A percentile compares a stretch with the other conserved stretches of the same genome.
These are phyloP conservation scores for Pseudomyrmex flavicornis DNA, from an alignment of 1,140 invertebrate species.

Conservation along the genomic window DNA sequence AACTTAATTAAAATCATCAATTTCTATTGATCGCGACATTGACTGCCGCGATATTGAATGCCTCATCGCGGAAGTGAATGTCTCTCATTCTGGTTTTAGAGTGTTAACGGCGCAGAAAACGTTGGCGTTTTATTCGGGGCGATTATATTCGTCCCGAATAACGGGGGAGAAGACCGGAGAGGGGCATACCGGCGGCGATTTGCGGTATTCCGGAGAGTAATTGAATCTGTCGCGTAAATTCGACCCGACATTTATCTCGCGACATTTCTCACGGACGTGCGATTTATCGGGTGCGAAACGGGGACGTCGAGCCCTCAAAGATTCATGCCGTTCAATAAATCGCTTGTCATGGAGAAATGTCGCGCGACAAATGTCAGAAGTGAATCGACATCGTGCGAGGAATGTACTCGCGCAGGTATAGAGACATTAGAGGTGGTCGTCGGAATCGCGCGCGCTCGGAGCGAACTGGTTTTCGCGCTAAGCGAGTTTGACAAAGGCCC, in stretches of 20 bases:
- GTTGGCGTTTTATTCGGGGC: not conserved
- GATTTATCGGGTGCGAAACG: conserved; percentile 55
- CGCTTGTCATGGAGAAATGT: conserved; percentile 48
- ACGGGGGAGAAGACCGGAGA: not conserved
- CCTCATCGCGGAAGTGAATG: conserved; percentile 6
- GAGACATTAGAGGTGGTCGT: not conserved
- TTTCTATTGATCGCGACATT: conserved; percentile 33
- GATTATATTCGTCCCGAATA: conserved; percentile 49
- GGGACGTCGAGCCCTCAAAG: conserved; percentile 35
- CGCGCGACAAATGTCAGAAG: conserved; percentile 44
- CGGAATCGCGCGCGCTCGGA: not conserved
- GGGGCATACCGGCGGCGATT: conserved; percentile 25
- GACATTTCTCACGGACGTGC: conserved; percentile 50
- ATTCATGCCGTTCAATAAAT: conserved; percentile 52
- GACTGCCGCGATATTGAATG: not conserved
- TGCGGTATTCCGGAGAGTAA: conserved; percentile 51
- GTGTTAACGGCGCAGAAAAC: conserved; percentile 15
- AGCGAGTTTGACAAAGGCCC: not conserved
- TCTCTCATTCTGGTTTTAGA: not conserved
- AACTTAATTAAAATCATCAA: conserved; percentile 49
- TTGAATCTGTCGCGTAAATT: conserved; percentile 59
- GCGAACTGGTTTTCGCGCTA: not conserved
- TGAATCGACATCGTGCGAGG: conserved; percentile 43
- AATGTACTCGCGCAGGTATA: not conserved
- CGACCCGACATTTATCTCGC: conserved; percentile 47